Conservation (phyloP, 2,888 invertebrate species). For the Eilema caniola region DNA sequence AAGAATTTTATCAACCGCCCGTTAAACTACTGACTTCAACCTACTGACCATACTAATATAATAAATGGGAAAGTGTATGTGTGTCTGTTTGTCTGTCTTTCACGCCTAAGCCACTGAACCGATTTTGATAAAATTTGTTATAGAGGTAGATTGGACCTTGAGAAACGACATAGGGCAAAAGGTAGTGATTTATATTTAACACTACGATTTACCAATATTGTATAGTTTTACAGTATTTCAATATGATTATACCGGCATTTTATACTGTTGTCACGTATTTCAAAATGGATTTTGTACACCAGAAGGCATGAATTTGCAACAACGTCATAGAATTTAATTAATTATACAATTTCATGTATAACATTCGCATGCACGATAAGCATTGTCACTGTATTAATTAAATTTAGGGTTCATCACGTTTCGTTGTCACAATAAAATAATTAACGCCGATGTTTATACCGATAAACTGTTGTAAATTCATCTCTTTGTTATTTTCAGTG, state of each 20-base stretch:
- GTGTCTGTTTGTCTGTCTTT: too few relatives aligned
- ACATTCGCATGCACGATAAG: conserved; percentile 40
- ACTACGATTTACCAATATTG: neutral
- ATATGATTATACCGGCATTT: neutral
- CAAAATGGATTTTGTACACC: conserved; percentile 26
- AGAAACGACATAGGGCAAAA: too few relatives aligned
- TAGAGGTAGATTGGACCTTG: too few relatives aligned
- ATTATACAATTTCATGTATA: conserved; percentile 47
- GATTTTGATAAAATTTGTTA: too few relatives aligned
- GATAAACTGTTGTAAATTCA: neutral
- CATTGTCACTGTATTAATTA: conserved; percentile 49
- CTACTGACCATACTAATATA: too few relatives aligned
- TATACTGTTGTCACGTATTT: conserved; percentile 13
- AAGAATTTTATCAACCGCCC: neutral
- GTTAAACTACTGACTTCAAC: neutral
- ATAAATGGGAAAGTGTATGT: too few relatives aligned
- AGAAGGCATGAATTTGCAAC: conserved; percentile 33
- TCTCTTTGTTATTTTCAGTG: neutral
- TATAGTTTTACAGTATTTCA: neutral
- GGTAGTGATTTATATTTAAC: neutral
- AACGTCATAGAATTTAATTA: conserved; percentile 47
- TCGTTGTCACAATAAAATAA: conserved; percentile 30
- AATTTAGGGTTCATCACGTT: conserved; percentile 37
- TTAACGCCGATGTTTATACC: conserved; percentile 24
- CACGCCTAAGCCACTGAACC: too few relatives aligned